These are phyloP conservation scores for Chaitophorus viminalis DNA, from an alignment of 2,888 invertebrate genomes.

Conservation along the genomic window DNA sequence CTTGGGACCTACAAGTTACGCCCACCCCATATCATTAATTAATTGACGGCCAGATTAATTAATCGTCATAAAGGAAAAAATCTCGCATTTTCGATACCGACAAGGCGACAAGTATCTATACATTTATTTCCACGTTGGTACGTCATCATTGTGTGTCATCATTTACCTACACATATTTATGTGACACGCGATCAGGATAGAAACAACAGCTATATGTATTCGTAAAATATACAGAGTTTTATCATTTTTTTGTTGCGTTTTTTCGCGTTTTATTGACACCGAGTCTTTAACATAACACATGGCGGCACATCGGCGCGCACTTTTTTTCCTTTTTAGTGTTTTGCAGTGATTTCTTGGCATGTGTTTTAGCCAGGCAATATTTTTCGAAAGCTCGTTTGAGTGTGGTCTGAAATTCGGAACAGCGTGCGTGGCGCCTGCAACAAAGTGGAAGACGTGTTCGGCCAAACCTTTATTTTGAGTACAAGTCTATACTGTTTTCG, in stretches of 20 bases:
- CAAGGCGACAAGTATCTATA: no score
- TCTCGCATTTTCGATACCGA: no score
- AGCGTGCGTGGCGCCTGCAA: neutral
- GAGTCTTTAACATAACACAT: neutral
- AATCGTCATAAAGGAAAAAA: no score
- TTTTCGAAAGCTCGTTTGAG: neutral
- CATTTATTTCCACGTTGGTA: no score
- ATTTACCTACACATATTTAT: no score
- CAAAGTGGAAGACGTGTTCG: no score
- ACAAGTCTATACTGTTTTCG: neutral
- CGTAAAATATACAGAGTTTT: neutral
- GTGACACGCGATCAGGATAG: no score
- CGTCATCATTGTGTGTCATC: no score
- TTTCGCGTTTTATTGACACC: neutral
- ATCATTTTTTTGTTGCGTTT: neutral
- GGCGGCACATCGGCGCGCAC: neutral
- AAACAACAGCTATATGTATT: no score
- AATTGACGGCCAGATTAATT: neutral
- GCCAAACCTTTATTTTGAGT: no score
- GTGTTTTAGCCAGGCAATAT: neutral
- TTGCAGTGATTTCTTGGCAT: neutral
- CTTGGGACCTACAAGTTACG: neutral
- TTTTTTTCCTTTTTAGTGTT: neutral
- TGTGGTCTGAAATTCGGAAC: neutral
- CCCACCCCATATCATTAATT: neutral